A percentile compares a stretch with the other conserved stretches of the same genome.
Conservation (phyloP, 2,888 invertebrate genomes). For the Pemphredon lugubris region DNA sequence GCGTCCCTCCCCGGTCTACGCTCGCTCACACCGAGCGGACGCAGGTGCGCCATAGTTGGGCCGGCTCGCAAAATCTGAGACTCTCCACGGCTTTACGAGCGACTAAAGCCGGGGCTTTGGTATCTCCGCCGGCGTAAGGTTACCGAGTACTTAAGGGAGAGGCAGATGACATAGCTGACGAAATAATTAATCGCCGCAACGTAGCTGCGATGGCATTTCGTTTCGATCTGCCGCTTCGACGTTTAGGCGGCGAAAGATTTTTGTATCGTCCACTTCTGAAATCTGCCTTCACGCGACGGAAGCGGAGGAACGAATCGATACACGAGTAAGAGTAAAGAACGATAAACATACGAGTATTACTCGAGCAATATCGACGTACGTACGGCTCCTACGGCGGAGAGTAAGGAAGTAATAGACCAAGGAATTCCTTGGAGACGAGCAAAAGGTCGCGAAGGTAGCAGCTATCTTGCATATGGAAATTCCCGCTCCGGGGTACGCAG, state of each 20-base stretch:
- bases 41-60: constrained; percentile 65
- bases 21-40: constrained; percentile 26
- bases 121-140: constrained; percentile 35
- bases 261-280: no score
- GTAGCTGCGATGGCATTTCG: no score
- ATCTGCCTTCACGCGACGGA: no score
- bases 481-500: constrained; percentile 47
- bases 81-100: constrained; percentile 54
- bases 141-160: constrained; percentile 43
- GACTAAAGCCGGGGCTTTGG: constrained; percentile 43
- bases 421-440: constrained; percentile 53
- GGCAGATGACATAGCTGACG: constrained; percentile 39
- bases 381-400: constrained; percentile 23
- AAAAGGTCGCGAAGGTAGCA: constrained; percentile 47
- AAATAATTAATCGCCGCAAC: constrained; percentile 57
- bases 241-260: no score
- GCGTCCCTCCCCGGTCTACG: background rate
- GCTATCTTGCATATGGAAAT: constrained; percentile 53
- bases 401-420: constrained; percentile 57
- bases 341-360: constrained; percentile 23
- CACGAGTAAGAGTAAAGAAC: background rate
- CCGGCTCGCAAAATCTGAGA: constrained; percentile 60
- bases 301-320: no score
- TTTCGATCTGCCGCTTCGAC: no score
- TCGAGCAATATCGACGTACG: constrained; percentile 22